Evolutionary conservation across 2,797 vertebrate genomes (phyloP), one percentile per base, ranked within the genome.

Genomic region (Valencia hispanica): DNA sequence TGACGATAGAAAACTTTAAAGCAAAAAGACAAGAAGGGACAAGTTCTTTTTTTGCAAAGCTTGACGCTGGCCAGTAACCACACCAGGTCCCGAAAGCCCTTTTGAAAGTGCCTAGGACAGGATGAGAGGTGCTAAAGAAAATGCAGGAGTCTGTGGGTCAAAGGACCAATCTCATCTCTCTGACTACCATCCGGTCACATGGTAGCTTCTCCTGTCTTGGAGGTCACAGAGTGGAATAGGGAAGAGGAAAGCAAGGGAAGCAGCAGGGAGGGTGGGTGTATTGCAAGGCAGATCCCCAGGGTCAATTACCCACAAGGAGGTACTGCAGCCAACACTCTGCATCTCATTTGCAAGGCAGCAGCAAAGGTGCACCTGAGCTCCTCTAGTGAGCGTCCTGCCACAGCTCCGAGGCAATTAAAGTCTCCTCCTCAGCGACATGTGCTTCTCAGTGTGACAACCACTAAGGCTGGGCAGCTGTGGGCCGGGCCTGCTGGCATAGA

Each of bases 291-390:
- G 93, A 94, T 95, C 93, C 94, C 93, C 79, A 91, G 92, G 94
- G 94, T 95, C 94, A 95, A 94, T 94, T 95, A 95, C 94, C 91
- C 90, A 79, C 47, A 75, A 94, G 94, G 94, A 94, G 94, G 94
- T 89, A 89, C 90, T 86, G 89, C 59, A 89, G 90, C 87, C 86
- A 87, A 92, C 93, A 89, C 91, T 94, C 91, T 94, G 94, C 95
- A 95, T 95, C 94, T 95, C 93, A 94, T 95, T 94, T 94, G 90
- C 94, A 92, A 92, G 88, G 88, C 88, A 86, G 92, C 88, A 85
- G 93, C 90, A 89, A 86, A 91, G 89, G 91, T 91, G 92, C 93
- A 94, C 93, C 93, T 94, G 94, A 94, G 93, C 84, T 80, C 84
- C 73, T 78, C 84, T 88, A 83, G 92, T 68, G 83, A 91, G 85